Conservation (phyloP, 2,888 invertebrate species). For the Pachycephus smyrnensis region DNA sequence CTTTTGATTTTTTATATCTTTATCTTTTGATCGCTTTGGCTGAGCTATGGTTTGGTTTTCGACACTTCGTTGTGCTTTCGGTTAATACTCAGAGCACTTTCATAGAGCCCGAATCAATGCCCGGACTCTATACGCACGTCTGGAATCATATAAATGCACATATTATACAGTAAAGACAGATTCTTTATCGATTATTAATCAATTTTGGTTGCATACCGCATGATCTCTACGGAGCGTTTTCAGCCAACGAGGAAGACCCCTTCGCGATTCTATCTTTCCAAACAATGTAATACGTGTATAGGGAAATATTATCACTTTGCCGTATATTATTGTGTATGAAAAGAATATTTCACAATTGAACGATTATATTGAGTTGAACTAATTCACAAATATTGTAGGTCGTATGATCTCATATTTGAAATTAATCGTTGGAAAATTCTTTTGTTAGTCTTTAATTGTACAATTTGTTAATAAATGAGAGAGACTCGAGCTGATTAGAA, state of each 20-base stretch:
- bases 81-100: constrained; percentile 51
- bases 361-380: background rate
- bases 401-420: background rate
- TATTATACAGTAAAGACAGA: constrained; percentile 62
- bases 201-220: constrained; percentile 50
- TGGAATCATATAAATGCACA: constrained; percentile 67
- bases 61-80: constrained; percentile 25
- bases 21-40: constrained; percentile 6
- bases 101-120: constrained; percentile 61
- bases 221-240: constrained; percentile 43
- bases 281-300: background rate
- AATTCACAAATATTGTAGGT: background rate
- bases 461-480: background rate
- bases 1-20: background rate
- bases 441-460: background rate
- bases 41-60: constrained; percentile 31
- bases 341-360: background rate
- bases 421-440: background rate
- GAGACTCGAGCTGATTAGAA: background rate
- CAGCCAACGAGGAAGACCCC: constrained; percentile 8
- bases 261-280: background rate
- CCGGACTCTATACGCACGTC: constrained; percentile 63
- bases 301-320: background rate
- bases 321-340: background rate
- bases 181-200: constrained; percentile 8